Evolutionary conservation across 2,888 invertebrate genomes (phyloP), one percentile per base, ranked within the genome.

Genomic region (Tromatobia lineatoria): DNA sequence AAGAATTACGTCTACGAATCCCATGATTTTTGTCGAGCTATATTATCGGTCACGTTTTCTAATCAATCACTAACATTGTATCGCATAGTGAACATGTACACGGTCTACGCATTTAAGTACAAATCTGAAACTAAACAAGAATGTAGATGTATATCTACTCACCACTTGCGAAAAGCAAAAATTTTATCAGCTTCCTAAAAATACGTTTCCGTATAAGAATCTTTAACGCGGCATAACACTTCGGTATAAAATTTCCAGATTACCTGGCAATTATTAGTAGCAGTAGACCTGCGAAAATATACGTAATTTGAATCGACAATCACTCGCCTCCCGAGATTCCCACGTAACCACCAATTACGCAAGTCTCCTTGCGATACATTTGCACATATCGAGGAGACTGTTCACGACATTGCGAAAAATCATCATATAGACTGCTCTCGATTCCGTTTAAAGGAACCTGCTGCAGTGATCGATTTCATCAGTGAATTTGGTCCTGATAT

Each of bases 281-380:
- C 7, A 18, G 59, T 34, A n/a, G 8, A 34, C n/a, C 59, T 18
- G 34, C 34, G 34, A 61, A 61, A 61, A 61, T 61, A n/a, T n/a
- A n/a, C 15, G 59, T 61, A n/a, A 61, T 59, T 29, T 34, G 29
- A 59, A 7, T 61, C 34, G 11, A n/a, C 18, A 18, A 18, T 34
- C 10, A 61, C 29, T 61, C 34, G 59, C 34, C 34, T 15, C n/a
- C 0, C 59, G 34, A 34, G 34, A n/a, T 29, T 29, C 29, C n/a
- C 59, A 34, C 59, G 34, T 18, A 34, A 34, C 59, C 34, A 15
- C 6, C 34, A 61, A 61, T 61, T 61, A 34, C 29, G 34, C 59
- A 34, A 61, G 13, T 29, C 15, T 34, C n/a, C 59, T 34, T 15
- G 59, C n/a, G 34, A 34, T 34, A 34, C 34, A n/a, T 61, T 61